Percentiles rank a stretch among this genome's conserved stretches.
Conservation (phyloP, 1,140 invertebrate species). For the Lepidostoma basale region DNA sequence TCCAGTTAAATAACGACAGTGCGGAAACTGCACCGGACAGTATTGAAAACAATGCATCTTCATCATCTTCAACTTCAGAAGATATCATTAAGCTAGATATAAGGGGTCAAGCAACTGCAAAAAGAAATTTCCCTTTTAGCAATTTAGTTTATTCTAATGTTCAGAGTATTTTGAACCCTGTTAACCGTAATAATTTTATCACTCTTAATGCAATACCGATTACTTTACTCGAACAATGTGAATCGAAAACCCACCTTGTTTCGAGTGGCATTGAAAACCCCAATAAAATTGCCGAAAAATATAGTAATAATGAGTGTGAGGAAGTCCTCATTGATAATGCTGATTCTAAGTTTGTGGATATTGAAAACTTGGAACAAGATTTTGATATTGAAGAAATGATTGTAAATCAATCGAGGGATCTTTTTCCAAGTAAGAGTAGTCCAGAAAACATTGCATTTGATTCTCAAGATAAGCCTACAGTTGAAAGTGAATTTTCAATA, state of each 20-base stretch:
- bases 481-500: conserved; percentile 54
- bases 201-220: conserved; percentile 27
- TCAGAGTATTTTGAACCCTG: conserved; percentile 18
- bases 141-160: conserved; percentile 36
- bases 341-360: conserved; percentile 1
- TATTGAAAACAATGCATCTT: neutral
- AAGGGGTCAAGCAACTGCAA: conserved; percentile 51
- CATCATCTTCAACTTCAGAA: conserved; percentile 52
- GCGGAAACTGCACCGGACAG: neutral
- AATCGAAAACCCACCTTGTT: no score
- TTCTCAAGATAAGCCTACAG: conserved; percentile 51
- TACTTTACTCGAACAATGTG: no score
- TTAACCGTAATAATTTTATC: conserved; percentile 36
- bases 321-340: neutral
- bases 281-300: no score
- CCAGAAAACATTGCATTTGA: conserved; percentile 44
- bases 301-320: conserved; percentile 11
- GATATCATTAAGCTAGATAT: conserved; percentile 60
- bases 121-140: conserved; percentile 30
- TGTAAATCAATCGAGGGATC: conserved; percentile 52
- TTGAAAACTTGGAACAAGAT: conserved; percentile 38
- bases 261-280: no score
- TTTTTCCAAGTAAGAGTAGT: conserved; percentile 47
- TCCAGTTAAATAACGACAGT: conserved; percentile 13
- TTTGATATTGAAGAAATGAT: conserved; percentile 54